These are phyloP conservation scores for Drosophila ambigua DNA, from an alignment of 1,140 invertebrate species.

Conservation along the genomic window DNA sequence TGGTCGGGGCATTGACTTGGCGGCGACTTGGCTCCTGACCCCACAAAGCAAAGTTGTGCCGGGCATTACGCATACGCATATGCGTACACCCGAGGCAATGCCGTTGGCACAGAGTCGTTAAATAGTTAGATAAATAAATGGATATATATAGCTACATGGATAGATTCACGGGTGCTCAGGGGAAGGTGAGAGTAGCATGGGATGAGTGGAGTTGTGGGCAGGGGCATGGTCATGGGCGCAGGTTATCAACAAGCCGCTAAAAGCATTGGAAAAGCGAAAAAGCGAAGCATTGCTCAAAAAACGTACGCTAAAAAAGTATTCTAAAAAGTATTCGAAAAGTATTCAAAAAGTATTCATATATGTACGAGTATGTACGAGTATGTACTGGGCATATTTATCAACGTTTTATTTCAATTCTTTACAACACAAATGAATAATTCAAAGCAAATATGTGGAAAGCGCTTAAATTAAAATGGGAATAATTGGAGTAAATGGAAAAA, in stretches of 20 bases:
- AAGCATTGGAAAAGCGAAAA: slow-evolving; percentile 35
- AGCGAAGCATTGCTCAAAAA: slow-evolving; percentile 34
- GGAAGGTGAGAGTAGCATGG: no score
- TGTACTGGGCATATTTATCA: not conserved
- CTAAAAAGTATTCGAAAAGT: slow-evolving; percentile 14
- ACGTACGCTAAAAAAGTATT: slow-evolving; percentile 27
- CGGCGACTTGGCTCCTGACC: slow-evolving; percentile 52
- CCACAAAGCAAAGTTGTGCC: slow-evolving; percentile 36
- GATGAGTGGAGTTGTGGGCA: not conserved
- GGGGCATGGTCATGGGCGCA: not conserved
- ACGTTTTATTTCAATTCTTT: slow-evolving; percentile 40
- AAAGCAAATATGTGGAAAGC: slow-evolving; percentile 10
- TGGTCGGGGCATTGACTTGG: slow-evolving; percentile 44
- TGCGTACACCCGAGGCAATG: no score
- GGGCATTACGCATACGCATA: slow-evolving; percentile 62
- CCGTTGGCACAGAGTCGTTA: no score
- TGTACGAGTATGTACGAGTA: no score
- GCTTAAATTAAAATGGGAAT: slow-evolving; percentile 24
- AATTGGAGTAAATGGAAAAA: no score
- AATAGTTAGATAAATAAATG: no score
- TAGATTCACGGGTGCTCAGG: no score
- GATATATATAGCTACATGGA: no score
- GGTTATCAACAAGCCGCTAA: slow-evolving; percentile 17
- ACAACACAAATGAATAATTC: slow-evolving; percentile 16
- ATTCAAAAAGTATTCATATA: slow-evolving; percentile 31